phyloP scores from a whole-genome alignment of 2,113 vertebrate genomes.

The Coryphaenoides rupestris region DNA sequence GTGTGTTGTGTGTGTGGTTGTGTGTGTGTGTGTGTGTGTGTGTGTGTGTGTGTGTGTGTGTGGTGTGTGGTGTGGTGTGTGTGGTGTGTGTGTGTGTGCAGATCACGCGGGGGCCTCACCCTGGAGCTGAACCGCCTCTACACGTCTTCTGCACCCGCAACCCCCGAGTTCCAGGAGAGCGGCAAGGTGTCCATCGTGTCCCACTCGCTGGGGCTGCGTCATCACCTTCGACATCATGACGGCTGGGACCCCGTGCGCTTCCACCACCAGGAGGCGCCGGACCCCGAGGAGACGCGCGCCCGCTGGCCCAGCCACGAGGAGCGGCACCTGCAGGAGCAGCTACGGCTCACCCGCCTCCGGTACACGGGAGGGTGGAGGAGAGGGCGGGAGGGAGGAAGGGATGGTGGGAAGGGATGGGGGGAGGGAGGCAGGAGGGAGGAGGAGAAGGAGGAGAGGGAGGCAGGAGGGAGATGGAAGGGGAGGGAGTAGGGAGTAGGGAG shows the following conservation, averaged over 20 bases:
- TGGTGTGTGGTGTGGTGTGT: no score
- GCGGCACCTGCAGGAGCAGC: slow-evolving; percentile 81
- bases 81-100: slow-evolving; percentile 54
- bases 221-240: slow-evolving; percentile 98
- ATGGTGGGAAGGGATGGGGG: no score
- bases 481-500: no score
- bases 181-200: slow-evolving; percentile 94
- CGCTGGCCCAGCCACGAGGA: slow-evolving; percentile 82
- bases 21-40: neutral
- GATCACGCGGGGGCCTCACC: slow-evolving; percentile 92
- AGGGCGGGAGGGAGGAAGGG: no score
- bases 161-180: slow-evolving; percentile 88
- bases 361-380: no score
- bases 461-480: no score
- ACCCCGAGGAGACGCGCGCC: slow-evolving; percentile 76
- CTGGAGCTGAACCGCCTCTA: slow-evolving; percentile 93
- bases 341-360: slow-evolving; percentile 83
- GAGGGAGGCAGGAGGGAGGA: no score
- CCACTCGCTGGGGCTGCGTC: slow-evolving; percentile 92
- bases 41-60: slow-evolving; percentile 15
- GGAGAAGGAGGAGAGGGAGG: no score
- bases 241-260: slow-evolving; percentile 88
- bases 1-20: no score
- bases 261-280: slow-evolving; percentile 81
- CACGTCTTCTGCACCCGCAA: slow-evolving; percentile 92